phyloP scores from a whole-genome alignment of 2,888 invertebrate species.

The Cryptocheilus praepositus region DNA sequence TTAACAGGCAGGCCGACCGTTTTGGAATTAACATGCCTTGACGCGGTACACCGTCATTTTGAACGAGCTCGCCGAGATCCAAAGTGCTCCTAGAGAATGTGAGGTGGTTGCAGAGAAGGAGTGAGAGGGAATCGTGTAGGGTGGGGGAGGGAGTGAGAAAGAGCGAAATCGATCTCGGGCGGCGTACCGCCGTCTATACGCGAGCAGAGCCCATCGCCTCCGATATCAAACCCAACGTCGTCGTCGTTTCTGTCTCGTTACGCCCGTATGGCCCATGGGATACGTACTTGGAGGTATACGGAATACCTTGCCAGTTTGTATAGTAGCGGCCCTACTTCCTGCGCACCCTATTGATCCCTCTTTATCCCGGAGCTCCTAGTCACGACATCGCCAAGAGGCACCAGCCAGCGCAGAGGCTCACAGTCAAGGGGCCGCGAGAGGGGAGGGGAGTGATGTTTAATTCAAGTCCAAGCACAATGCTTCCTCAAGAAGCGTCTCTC shows the following conservation, averaged over 20 bases:
- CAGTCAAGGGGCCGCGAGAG: conserved; percentile 41
- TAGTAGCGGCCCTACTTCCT: conserved; percentile 56
- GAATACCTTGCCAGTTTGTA: conserved; percentile 59
- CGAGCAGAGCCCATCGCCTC: not conserved
- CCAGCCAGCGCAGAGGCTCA: conserved; percentile 47
- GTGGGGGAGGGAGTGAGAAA: not conserved
- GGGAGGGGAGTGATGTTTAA: conserved; percentile 52
- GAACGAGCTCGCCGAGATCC: too few relatives aligned
- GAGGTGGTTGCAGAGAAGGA: not conserved
- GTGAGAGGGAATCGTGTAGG: not conserved
- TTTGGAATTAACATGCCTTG: too few relatives aligned
- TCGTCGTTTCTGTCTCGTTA: conserved; percentile 50
- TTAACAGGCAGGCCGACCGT: too few relatives aligned
- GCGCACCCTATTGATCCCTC: conserved; percentile 58
- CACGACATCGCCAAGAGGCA: conserved; percentile 63
- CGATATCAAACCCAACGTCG: conserved; percentile 10
- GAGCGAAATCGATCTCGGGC: conserved; percentile 1
- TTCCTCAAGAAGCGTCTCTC: conserved; percentile 51
- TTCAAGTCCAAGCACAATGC: conserved; percentile 63
- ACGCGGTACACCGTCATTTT: too few relatives aligned
- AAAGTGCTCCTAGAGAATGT: too few relatives aligned
- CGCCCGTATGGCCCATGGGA: conserved; percentile 46
- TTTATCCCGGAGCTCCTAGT: conserved; percentile 58
- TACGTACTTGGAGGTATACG: conserved; percentile 46
- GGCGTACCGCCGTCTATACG: conserved; percentile 1